Conservation (phyloP, 2,113 vertebrate species). For the Microtus pennsylvanicus region DNA sequence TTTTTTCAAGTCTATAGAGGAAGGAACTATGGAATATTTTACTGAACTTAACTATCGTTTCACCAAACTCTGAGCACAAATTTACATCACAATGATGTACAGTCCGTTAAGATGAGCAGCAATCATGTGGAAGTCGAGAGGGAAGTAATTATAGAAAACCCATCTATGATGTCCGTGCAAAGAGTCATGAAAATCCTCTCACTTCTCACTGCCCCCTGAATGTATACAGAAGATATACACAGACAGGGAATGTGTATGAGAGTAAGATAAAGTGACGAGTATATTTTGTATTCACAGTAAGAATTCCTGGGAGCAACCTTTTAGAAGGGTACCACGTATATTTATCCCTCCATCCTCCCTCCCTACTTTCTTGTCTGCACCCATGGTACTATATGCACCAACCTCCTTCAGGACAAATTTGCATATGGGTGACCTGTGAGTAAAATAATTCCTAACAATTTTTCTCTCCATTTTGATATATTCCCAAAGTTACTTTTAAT, state of each 20-base stretch:
- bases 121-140: neutral
- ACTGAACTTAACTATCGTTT: neutral
- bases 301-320: neutral
- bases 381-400: neutral
- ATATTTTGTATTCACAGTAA: neutral
- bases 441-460: neutral
- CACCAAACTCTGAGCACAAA: neutral
- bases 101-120: neutral
- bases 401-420: neutral
- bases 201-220: neutral
- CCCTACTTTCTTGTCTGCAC: neutral
- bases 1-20: neutral
- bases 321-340: neutral
- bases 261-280: too few relatives aligned
- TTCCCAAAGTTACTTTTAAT: neutral
- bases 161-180: neutral
- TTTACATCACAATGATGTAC: neutral
- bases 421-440: neutral
- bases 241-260: neutral
- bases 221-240: neutral
- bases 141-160: conserved; percentile 18
- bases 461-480: conserved; percentile 3
- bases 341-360: neutral
- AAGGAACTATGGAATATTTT: neutral
- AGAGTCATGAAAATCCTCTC: neutral